Conservation (phyloP, 2,113 vertebrate genomes). For the Leucopsar rothschildi region DNA sequence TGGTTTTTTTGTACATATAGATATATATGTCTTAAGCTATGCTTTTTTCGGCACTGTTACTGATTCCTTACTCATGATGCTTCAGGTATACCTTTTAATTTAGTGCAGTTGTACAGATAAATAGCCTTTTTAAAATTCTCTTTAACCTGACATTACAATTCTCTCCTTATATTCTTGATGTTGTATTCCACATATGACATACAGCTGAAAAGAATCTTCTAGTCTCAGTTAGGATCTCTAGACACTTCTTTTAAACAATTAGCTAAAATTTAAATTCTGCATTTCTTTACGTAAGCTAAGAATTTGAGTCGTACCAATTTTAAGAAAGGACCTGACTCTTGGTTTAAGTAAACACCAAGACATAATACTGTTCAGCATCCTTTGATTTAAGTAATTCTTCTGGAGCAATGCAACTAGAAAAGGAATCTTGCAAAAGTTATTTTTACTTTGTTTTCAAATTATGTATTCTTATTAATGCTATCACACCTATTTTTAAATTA, state of each 20-base stretch:
- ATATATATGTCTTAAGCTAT: not conserved
- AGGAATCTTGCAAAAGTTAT: not conserved
- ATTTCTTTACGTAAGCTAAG: not conserved
- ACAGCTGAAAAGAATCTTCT: not conserved
- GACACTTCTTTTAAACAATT: not conserved
- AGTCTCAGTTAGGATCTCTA: not conserved
- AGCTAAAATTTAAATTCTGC: not conserved
- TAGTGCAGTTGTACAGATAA: not conserved
- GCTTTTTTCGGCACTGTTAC: not conserved
- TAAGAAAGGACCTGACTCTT: not conserved
- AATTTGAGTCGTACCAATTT: not conserved
- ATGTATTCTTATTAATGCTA: not conserved
- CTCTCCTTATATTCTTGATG: not conserved
- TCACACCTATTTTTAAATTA: not conserved
- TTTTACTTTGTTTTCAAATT: constrained; percentile 27
- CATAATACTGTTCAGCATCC: not conserved
- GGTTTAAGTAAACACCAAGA: not conserved
- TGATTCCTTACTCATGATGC: not conserved
- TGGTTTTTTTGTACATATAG: not conserved
- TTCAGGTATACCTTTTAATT: not conserved
- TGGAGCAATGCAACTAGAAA: not conserved
- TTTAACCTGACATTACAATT: not conserved
- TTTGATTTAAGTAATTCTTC: constrained; percentile 2
- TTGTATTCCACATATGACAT: not conserved
- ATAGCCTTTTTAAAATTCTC: not conserved